phyloP scores from a whole-genome alignment of 1,140 invertebrate genomes.

The Lycorma delicatula region DNA sequence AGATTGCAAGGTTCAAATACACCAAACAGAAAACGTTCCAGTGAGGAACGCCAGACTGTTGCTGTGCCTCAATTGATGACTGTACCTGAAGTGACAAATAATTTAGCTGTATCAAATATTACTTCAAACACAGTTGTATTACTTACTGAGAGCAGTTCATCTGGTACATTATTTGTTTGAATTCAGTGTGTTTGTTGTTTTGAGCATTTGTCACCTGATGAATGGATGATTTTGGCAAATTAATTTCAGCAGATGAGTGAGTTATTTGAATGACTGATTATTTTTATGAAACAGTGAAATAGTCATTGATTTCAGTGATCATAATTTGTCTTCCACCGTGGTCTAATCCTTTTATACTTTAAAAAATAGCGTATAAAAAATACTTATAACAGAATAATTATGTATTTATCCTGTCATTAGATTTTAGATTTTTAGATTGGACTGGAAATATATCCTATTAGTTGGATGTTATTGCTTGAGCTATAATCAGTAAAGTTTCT shows the following conservation, averaged over 20 bases:
- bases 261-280: not conserved
- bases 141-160: conserved; percentile 53
- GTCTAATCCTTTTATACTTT: too few relatives aligned
- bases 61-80: conserved; percentile 37
- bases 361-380: too few relatives aligned
- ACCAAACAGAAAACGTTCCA: conserved; percentile 40
- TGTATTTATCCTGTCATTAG: too few relatives aligned
- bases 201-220: not conserved
- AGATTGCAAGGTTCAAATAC: conserved; percentile 23
- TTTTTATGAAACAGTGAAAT: not conserved
- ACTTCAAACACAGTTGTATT: conserved; percentile 25
- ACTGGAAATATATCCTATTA: too few relatives aligned
- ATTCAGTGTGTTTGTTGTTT: not conserved
- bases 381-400: too few relatives aligned
- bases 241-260: not conserved
- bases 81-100: conserved; percentile 36
- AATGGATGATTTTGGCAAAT: not conserved
- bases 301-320: not conserved
- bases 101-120: too few relatives aligned
- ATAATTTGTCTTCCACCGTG: not conserved
- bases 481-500: too few relatives aligned
- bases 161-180: conserved; percentile 36
- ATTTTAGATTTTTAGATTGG: too few relatives aligned
- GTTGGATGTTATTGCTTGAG: too few relatives aligned
- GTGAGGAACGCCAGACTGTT: conserved; percentile 37